Conservation (phyloP, 1,140 invertebrate species). For the Neodiprion fabricii region DNA sequence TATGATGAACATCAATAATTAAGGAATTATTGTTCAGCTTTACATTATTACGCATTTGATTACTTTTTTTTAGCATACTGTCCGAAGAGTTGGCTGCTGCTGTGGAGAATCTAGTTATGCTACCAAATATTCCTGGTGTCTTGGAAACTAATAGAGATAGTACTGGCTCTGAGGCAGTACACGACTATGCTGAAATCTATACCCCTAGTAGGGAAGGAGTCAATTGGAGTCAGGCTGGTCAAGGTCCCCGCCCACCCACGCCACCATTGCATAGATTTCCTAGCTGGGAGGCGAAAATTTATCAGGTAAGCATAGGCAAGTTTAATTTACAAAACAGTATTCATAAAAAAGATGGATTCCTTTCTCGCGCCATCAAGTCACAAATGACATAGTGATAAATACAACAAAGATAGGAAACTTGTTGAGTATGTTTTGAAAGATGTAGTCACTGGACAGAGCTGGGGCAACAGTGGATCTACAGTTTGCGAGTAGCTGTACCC, state of each 20-base stretch:
- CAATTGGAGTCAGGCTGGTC: constrained; percentile 53
- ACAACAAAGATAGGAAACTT: not conserved
- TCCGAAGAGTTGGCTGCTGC: constrained; percentile 58
- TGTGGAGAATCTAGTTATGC: constrained; percentile 56
- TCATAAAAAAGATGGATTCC: too few species aligned
- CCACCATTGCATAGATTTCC: constrained; percentile 89
- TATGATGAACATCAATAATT: not conserved
- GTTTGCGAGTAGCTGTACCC: too few species aligned
- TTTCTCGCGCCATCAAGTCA: not conserved
- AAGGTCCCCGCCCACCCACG: constrained; percentile 75
- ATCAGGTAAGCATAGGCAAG: constrained; percentile 66
- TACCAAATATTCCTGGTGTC: constrained; percentile 49
- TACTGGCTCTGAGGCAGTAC: constrained; percentile 70
- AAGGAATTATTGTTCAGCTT: not conserved
- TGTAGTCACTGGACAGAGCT: too few species aligned
- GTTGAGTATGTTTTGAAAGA: too few species aligned
- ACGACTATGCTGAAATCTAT: constrained; percentile 93
- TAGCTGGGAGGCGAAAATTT: constrained; percentile 94
- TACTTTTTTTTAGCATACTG: constrained; percentile 42
- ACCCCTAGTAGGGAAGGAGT: constrained; percentile 82
- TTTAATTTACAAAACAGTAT: not conserved
- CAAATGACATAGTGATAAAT: not conserved
- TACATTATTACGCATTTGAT: not conserved
- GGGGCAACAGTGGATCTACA: too few species aligned
- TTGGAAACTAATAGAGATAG: constrained; percentile 52